Percentiles rank a stretch among this genome's conserved stretches.
Conservation (phyloP, 2,797 vertebrate species). For the Melanotaenia boesemani region DNA sequence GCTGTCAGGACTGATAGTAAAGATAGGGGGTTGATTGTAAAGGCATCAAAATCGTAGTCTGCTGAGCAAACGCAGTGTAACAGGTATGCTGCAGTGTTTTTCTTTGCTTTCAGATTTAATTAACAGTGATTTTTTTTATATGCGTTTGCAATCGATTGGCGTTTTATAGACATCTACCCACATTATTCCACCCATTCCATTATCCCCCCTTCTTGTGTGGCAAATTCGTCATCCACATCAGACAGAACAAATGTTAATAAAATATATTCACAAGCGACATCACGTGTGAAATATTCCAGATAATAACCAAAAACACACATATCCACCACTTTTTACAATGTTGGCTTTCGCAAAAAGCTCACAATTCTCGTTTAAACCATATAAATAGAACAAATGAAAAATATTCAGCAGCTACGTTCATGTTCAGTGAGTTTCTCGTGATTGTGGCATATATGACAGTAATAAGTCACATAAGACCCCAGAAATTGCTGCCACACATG, state of each 20-base stretch:
- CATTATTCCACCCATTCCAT: not conserved
- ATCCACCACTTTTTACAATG: conserved; percentile 11
- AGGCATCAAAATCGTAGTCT: conserved; percentile 11
- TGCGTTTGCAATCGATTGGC: not conserved
- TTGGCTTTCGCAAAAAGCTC: not conserved
- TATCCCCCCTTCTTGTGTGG: not conserved
- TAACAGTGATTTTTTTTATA: not conserved
- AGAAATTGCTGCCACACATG: conserved; percentile 2
- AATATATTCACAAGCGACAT: conserved; percentile 59
- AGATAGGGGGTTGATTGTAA: conserved; percentile 24
- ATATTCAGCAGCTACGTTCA: not conserved
- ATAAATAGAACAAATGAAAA: not conserved
- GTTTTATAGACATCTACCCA: not conserved
- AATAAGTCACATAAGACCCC: conserved; percentile 26
- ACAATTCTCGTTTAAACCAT: not conserved
- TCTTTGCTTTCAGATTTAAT: too few relatives aligned
- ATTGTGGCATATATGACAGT: conserved; percentile 42
- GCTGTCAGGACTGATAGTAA: conserved; percentile 25
- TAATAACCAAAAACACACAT: conserved; percentile 13
- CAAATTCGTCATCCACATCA: conserved; percentile 15
- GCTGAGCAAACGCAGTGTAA: conserved; percentile 42
- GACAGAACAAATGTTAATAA: conserved; percentile 26
- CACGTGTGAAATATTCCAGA: not conserved
- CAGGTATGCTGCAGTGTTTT: conserved; percentile 55
- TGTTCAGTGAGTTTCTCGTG: conserved; percentile 2